phyloP scores from a whole-genome alignment of 2,888 invertebrate species.

The Lepas anatifera region DNA sequence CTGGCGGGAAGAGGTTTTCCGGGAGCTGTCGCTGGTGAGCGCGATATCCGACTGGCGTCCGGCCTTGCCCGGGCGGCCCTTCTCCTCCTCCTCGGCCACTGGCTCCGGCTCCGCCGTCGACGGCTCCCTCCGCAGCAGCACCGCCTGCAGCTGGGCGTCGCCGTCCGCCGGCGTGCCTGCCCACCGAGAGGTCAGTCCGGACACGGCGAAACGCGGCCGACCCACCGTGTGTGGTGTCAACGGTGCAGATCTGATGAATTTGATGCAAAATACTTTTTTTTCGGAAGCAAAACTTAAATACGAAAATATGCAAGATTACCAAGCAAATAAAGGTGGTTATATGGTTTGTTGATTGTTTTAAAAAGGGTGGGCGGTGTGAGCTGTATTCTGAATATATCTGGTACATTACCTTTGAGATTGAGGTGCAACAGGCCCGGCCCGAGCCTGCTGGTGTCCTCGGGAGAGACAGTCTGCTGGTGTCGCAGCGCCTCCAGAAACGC shows the following conservation, averaged over 20 bases:
- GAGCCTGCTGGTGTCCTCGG: conserved; percentile 17
- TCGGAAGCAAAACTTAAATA: too few relatives aligned
- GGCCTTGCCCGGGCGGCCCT: background rate
- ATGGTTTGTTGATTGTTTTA: too few relatives aligned
- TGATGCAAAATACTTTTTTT: too few relatives aligned
- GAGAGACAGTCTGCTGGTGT: conserved; percentile 14
- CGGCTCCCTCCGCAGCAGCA: background rate
- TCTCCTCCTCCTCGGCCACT: background rate
- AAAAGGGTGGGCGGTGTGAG: too few relatives aligned
- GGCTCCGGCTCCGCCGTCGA: background rate
- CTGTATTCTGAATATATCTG: too few relatives aligned
- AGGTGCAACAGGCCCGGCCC: conserved; percentile 20
- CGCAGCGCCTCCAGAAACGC: conserved; percentile 13
- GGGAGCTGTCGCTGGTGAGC: background rate
- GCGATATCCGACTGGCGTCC: background rate
- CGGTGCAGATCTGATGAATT: too few relatives aligned
- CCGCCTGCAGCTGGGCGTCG: background rate
- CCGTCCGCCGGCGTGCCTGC: conserved; percentile 9
- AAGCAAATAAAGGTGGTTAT: too few relatives aligned
- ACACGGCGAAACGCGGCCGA: too few relatives aligned
- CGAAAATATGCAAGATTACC: too few relatives aligned
- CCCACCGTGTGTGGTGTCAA: too few relatives aligned
- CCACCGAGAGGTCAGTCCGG: too few relatives aligned
- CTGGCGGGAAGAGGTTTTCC: background rate
- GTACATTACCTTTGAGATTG: too few relatives aligned